These are phyloP conservation scores for Pseudochirops cupreus DNA, from an alignment of 2,797 vertebrate genomes.

Conservation along the genomic window DNA sequence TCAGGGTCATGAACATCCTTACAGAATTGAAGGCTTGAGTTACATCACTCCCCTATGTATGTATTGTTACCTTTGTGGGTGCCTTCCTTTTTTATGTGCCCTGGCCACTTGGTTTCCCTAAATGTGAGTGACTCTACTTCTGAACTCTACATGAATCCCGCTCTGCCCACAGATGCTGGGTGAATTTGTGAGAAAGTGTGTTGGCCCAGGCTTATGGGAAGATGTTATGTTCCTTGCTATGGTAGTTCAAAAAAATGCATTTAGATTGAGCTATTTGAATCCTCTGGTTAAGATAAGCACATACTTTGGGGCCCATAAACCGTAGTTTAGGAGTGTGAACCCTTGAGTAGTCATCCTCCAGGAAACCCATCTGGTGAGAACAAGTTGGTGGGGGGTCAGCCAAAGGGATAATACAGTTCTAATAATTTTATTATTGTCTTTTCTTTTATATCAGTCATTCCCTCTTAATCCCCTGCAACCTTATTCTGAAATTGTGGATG, in stretches of 20 bases:
- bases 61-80: not conserved
- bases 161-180: not conserved
- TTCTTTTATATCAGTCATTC: not conserved
- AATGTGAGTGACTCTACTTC: not conserved
- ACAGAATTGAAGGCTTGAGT: not conserved
- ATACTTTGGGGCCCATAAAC: not conserved
- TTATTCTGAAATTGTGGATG: not conserved
- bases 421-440: not conserved
- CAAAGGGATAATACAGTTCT: not conserved
- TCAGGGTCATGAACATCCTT: not conserved
- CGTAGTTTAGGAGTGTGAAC: not conserved
- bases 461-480: not conserved
- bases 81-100: not conserved
- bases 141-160: not conserved
- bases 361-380: not conserved
- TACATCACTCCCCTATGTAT: not conserved
- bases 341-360: not conserved
- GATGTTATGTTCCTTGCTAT: not conserved
- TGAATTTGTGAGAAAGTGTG: not conserved
- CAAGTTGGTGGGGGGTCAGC: not conserved
- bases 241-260: not conserved
- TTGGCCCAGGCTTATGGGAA: not conserved
- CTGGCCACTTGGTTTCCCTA: not conserved
- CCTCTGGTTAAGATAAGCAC: not conserved
- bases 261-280: not conserved